phyloP scores from a whole-genome alignment of 2,113 vertebrate genomes.

The Hylia prasina region DNA sequence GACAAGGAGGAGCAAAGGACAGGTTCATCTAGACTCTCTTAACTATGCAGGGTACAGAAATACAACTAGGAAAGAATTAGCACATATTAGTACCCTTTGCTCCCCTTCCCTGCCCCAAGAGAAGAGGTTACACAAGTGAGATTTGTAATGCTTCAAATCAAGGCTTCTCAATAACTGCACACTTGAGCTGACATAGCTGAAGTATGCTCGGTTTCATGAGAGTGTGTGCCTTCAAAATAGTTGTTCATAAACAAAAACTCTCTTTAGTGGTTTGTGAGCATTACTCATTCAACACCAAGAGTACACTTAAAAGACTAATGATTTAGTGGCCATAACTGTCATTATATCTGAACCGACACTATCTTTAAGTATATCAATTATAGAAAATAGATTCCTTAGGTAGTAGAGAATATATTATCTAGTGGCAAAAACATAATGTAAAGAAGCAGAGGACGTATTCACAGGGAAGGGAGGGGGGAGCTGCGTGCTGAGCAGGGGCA shows the following conservation, averaged over 20 bases:
- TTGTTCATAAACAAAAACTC: constrained; percentile 9
- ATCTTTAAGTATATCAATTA: constrained; percentile 25
- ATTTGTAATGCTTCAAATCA: constrained; percentile 48
- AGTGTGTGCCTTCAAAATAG: not conserved
- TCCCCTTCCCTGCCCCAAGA: constrained; percentile 13
- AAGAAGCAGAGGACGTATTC: constrained; percentile 28
- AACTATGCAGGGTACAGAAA: constrained; percentile 59
- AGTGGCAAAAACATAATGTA: constrained; percentile 14
- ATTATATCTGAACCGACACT: constrained; percentile 5
- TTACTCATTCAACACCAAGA: constrained; percentile 32
- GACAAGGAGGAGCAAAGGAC: constrained; percentile 51
- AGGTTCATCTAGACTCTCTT: constrained; percentile 32
- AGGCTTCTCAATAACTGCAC: constrained; percentile 42
- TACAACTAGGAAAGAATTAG: constrained; percentile 34
- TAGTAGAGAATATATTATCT: constrained; percentile 52
- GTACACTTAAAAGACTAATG: constrained; percentile 18
- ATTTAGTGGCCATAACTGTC: constrained; percentile 13
- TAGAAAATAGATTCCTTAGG: constrained; percentile 55
- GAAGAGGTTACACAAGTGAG: constrained; percentile 19
- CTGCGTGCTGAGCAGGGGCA: not conserved
- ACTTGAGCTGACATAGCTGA: constrained; percentile 4
- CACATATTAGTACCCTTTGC: constrained; percentile 44
- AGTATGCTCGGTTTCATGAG: constrained; percentile 35
- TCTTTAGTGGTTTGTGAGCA: constrained; percentile 38
- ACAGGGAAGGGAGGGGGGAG: not conserved